Evolutionary conservation across 2,888 invertebrate species (phyloP).

Genomic region (Unio delphinus): DNA sequence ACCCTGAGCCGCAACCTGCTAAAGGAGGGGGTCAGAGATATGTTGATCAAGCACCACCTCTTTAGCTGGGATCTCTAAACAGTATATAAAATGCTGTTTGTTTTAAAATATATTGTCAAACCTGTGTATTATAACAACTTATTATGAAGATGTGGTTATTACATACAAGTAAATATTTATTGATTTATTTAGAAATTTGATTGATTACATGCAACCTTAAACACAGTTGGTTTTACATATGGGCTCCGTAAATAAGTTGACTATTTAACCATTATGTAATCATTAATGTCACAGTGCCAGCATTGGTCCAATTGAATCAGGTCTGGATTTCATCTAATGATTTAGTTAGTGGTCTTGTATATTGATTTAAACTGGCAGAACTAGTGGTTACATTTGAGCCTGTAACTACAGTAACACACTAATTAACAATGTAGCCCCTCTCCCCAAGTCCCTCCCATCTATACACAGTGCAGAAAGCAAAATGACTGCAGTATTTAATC

Average conservation of each 20-base stretch:
- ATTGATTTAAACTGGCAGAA: too few relatives aligned
- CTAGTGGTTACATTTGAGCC: too few relatives aligned
- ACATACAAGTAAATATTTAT: too few relatives aligned
- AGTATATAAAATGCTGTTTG: neutral
- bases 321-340: too few relatives aligned
- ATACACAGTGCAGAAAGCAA: too few relatives aligned
- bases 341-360: too few relatives aligned
- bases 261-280: neutral
- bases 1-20: constrained; percentile 65
- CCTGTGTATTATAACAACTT: neutral
- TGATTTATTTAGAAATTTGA: too few relatives aligned
- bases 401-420: too few relatives aligned
- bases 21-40: constrained; percentile 85
- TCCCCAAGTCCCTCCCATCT: too few relatives aligned
- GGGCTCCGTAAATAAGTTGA: neutral
- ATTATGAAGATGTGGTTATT: neutral
- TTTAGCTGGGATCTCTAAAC: constrained; percentile 95
- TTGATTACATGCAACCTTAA: too few relatives aligned
- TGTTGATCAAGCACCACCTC: constrained; percentile 98
- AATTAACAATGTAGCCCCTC: too few relatives aligned
- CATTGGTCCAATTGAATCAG: neutral
- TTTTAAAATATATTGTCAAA: neutral
- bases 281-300: neutral
- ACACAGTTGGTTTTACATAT: neutral
- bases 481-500: too few relatives aligned